These are phyloP conservation scores for Natrix natrix DNA, from an alignment of 2,797 vertebrate genomes.

Conservation along the genomic window DNA sequence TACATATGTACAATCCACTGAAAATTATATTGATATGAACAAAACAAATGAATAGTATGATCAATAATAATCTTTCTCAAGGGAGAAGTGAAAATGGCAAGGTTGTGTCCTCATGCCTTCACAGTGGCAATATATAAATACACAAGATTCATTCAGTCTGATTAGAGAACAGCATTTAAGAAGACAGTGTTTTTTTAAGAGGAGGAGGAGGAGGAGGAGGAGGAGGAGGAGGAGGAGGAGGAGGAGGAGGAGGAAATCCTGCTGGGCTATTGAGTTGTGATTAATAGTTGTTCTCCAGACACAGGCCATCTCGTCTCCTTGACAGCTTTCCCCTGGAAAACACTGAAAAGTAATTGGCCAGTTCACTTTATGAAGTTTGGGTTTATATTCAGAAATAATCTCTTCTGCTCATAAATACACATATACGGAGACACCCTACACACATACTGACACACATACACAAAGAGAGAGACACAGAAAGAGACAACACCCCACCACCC, in stretches of 20 bases:
- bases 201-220: background rate
- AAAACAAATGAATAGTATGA: background rate
- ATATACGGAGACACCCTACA: background rate
- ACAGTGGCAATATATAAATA: background rate
- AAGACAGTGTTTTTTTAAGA: background rate
- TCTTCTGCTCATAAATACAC: background rate
- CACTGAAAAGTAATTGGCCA: constrained; percentile 38
- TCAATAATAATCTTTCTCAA: background rate
- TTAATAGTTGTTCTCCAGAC: constrained; percentile 4
- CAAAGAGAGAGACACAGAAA: background rate
- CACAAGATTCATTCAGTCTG: background rate
- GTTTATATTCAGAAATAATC: constrained; percentile 8
- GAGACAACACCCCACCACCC: background rate
- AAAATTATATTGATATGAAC: background rate
- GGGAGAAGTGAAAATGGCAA: background rate
- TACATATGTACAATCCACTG: background rate
- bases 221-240: too few species aligned
- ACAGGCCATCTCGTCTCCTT: background rate
- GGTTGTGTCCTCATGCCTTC: background rate
- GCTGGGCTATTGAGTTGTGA: constrained; percentile 9
- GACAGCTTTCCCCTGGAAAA: constrained; percentile 31
- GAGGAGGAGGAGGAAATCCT: background rate
- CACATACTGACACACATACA: background rate
- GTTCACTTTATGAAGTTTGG: constrained; percentile 7
- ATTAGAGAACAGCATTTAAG: background rate